Evolutionary conservation across 2,797 vertebrate species (phyloP).

Genomic region (Netta rufina): DNA sequence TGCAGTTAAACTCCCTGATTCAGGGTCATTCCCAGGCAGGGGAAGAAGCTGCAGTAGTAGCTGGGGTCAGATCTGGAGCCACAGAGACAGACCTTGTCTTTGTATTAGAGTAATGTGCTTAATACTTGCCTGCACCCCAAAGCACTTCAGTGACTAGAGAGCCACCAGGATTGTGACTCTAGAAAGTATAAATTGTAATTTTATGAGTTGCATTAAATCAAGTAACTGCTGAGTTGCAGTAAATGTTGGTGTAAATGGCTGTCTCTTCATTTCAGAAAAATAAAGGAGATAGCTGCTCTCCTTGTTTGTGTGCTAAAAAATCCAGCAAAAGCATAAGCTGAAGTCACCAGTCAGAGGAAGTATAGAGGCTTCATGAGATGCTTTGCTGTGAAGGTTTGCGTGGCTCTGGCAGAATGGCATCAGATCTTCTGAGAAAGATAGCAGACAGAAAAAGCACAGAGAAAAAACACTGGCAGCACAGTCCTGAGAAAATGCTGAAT

Average conservation of each 20-base stretch:
- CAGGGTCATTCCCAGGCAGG: neutral
- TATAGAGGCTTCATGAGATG: neutral
- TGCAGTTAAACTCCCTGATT: neutral
- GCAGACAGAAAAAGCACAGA: neutral
- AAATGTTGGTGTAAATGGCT: neutral
- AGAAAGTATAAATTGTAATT: neutral
- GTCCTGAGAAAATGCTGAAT: constrained; percentile 35
- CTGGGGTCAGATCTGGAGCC: neutral
- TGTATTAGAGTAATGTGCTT: fast-evolving
- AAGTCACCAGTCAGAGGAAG: neutral
- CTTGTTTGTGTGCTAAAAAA: neutral
- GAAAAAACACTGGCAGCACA: neutral
- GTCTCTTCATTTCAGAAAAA: neutral
- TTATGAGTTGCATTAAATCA: neutral
- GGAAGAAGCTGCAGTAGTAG: neutral
- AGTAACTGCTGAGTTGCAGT: neutral
- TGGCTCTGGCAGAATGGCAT: neutral
- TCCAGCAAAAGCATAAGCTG: neutral
- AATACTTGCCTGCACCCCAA: neutral
- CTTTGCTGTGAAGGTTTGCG: neutral
- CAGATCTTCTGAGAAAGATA: neutral
- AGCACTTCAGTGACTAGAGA: neutral
- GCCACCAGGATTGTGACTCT: neutral
- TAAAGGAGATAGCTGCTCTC: neutral
- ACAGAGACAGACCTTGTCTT: neutral